These are phyloP conservation scores for Noctilio leporinus DNA, from an alignment of 2,113 vertebrate genomes.

Conservation along the genomic window DNA sequence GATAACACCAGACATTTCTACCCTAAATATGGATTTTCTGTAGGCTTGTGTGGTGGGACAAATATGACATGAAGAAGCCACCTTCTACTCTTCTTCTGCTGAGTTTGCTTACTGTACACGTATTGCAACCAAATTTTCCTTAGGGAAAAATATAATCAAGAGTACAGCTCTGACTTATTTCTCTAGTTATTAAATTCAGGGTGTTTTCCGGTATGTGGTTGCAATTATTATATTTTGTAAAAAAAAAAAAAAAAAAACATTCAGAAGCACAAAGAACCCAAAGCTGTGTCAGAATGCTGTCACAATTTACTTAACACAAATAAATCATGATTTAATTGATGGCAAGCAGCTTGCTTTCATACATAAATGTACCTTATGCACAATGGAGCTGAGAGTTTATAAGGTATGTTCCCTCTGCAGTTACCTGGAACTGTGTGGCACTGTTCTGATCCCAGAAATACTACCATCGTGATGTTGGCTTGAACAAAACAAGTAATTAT, in stretches of 20 bases:
- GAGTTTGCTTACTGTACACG: not conserved
- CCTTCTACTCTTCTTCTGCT: not conserved
- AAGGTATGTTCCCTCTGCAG: not conserved
- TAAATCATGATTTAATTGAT: not conserved
- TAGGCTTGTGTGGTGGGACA: not conserved
- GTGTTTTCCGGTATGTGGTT: not conserved
- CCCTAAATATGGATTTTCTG: not conserved
- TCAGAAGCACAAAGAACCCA: not conserved
- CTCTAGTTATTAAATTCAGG: not conserved
- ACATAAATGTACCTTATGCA: not conserved
- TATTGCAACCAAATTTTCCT: not conserved
- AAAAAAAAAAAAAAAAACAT: too few relatives aligned
- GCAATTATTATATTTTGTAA: not conserved
- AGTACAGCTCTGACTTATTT: not conserved
- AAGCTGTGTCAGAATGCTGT: not conserved
- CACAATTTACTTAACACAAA: conserved; percentile 16
- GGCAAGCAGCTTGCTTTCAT: not conserved
- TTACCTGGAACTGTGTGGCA: not conserved
- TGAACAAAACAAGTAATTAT: conserved; percentile 21
- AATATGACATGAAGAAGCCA: not conserved
- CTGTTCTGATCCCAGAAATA: not conserved
- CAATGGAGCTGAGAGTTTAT: not conserved
- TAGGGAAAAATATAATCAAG: not conserved
- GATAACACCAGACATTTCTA: not conserved
- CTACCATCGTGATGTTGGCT: not conserved